Base-by-base conservation (phyloP, 2,888 invertebrate genomes). In the Andrena bucephala region DNA sequence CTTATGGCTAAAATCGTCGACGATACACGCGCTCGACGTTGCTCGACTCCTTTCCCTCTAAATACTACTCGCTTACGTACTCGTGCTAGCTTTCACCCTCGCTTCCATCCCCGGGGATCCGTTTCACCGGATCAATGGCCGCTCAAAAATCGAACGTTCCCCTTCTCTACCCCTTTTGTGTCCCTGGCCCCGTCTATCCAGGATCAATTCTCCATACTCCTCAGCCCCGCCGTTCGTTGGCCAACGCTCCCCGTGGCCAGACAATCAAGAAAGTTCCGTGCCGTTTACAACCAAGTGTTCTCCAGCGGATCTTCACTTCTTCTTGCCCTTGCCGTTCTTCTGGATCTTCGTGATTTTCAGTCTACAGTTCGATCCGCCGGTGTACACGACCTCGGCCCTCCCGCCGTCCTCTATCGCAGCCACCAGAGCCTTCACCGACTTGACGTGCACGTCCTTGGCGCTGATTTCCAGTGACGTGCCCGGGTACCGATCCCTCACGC, bases 331-430 rank as follows among this genome's bases (percentile, higher is more conserved):
- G 29, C 90, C 84, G 78, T 84, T 92, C 80, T 93, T 93, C 63
- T 91, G 92, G 3, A 92, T 66, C 83, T 92, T 93, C 3, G 90
- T 89, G 74, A 93, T 92, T 81, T 92, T 92, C 48, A 93, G 60
- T 20, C 93, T 78, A 69, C 94, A 94, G 72, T 89, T 91, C 7
- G 93, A 90, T 0, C 94, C 94, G 2, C 94, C 94, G 20, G 93
- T 90, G 73, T 93, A 94, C 24, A 91, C 86, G 2, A 93, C 94
- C 67, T 94, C 94, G 4, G 94, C 92, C 65, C 93, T 91, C 3
- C 92, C 93, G 0, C 93, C 94, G 13, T 94, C 94, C 81, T 94
- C 94, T 36, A 92, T 86, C 8, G 93, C 92, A 13, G 92, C 85
- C 1, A 94, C 93, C 70, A 94, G 85, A 3, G 93, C 90, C 69